phyloP scores from a whole-genome alignment of 2,888 invertebrate genomes.

The Drosophila barbarae region DNA sequence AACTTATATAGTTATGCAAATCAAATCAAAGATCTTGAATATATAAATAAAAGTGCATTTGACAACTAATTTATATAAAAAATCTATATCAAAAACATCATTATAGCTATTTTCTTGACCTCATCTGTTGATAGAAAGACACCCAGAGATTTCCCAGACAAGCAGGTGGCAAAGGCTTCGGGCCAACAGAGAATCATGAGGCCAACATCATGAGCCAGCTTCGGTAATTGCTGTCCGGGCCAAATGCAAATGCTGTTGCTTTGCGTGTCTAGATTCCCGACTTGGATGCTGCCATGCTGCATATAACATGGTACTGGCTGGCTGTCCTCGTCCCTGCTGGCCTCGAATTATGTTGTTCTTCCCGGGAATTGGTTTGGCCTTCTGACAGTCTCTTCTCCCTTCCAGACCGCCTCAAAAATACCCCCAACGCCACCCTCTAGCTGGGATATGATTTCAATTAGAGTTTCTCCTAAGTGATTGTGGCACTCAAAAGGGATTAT shows the following conservation, averaged over 20 bases:
- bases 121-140: conserved; percentile 13
- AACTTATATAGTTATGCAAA: no score
- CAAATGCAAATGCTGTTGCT: conserved; percentile 57
- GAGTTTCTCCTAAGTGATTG: conserved; percentile 16
- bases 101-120: conserved; percentile 7
- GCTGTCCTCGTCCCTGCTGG: conserved; percentile 22
- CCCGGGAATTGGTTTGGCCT: conserved; percentile 39
- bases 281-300: conserved; percentile 27
- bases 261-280: conserved; percentile 60
- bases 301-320: conserved; percentile 15
- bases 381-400: conserved; percentile 14
- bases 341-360: conserved; percentile 47
- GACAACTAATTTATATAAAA: not conserved
- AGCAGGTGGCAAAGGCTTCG: conserved; percentile 67
- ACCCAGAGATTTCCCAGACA: conserved; percentile 61
- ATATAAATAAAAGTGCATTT: fast-evolving
- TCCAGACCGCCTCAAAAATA: not conserved
- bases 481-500: conserved; percentile 26
- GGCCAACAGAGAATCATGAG: conserved; percentile 41
- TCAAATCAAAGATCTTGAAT: no score
- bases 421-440: not conserved
- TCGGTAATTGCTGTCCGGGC: conserved; percentile 61
- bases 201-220: conserved; percentile 48
- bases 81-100: no score
- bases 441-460: conserved; percentile 32